phyloP scores from a whole-genome alignment of 37 sponge, comb jelly and placozoan genomes.

The Tethya wilhelma region DNA sequence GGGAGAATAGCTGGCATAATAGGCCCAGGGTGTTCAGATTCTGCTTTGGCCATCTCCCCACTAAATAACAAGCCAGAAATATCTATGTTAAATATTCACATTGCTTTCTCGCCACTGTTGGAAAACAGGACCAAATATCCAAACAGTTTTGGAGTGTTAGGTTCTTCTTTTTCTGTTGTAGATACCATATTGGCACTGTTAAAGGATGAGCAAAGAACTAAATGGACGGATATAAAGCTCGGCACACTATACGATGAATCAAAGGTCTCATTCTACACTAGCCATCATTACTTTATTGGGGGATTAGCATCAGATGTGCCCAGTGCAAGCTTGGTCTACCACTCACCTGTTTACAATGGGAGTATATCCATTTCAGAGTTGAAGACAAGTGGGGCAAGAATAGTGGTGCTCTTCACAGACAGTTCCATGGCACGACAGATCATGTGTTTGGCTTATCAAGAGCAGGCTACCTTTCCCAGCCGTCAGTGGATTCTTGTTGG shows the following conservation, averaged over 20 bases:
- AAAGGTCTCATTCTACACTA: neutral
- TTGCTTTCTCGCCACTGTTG: neutral
- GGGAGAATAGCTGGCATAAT: conserved; percentile 3
- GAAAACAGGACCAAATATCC: neutral
- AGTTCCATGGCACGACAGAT: neutral
- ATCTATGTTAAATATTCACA: conserved; percentile 17
- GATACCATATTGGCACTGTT: neutral
- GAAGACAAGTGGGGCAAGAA: neutral
- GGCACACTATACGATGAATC: neutral
- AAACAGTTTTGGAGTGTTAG: conserved; percentile 12
- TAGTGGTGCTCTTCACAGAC: neutral
- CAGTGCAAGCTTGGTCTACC: neutral
- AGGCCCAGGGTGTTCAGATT: conserved; percentile 30
- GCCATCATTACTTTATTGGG: neutral
- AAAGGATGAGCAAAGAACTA: neutral
- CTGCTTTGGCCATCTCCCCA: neutral
- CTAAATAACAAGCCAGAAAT: neutral
- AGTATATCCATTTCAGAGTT: neutral
- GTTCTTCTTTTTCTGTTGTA: neutral
- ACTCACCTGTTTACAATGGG: neutral
- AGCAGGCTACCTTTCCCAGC: neutral
- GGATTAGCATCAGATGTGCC: neutral
- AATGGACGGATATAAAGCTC: too few species aligned
- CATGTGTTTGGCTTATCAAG: neutral
- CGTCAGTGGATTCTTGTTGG: neutral